Evolutionary conservation across 2,797 vertebrate genomes (phyloP), one percentile per base, ranked within the genome.

Genomic region (Neoniphon sammara): DNA sequence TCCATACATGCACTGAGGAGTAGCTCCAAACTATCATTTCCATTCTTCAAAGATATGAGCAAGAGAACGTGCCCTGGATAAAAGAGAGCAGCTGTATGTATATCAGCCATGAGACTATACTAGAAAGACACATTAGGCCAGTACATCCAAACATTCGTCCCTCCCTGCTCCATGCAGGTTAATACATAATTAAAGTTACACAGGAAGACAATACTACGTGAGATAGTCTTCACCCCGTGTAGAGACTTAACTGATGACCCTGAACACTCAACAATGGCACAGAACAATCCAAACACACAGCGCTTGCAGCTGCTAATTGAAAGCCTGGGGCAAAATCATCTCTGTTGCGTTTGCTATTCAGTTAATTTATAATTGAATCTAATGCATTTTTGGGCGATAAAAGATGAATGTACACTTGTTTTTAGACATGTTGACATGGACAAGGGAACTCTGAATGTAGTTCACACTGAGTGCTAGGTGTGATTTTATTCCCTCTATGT

Each of bases 131-230:
- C 63, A 70, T 74, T 30, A 30, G 15, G 23, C 23, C 31, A 6
- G 11, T 46, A 8, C 53, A 65, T 52, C 50, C 15, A 55, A 36
- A 65, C 60, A 42, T 71, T 50, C 15, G 23, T 46, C 57, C 11
- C 63, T 68, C 49, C 49, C 20, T 34, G 63, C 62, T 80, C 70
- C 58, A 59, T 23, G 77, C 70, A 65, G 60, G 17, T 46, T 56
- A 66, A 83, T 75, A 53, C 63, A 81, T 85, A 74, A 88, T 66
- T 78, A 60, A 86, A 54, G 6, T 58, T 55, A 72, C 65, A 72
- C 58, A 69, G 70, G 25, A 80, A 68, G 70, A 57, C 65, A 71
- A 81, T 67, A 59, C 65, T 31, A 85, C 81, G 81, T 76, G 67
- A 86, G 70, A 5, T 7, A 60, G 66, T 57, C 49, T 66, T 23